A percentile compares a stretch with the other conserved stretches of the same genome.
These are phyloP conservation scores for Synanceia verrucosa DNA, from an alignment of 2,797 vertebrate species.

Conservation along the genomic window DNA sequence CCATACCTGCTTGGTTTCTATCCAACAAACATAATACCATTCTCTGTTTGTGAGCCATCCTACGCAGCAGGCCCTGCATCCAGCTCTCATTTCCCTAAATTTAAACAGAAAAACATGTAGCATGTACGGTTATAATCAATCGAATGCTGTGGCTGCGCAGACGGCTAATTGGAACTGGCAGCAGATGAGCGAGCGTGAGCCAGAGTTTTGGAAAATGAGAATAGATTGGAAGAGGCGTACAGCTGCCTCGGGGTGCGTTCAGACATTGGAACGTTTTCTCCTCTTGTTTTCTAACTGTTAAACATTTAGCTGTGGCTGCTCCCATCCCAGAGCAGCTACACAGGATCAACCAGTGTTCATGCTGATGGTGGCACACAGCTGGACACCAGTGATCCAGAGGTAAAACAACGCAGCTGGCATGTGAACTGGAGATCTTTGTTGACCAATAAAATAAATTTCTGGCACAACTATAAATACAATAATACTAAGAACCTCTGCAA, in stretches of 20 bases:
- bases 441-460: neutral
- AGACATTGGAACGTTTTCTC: constrained; percentile 42
- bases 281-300: constrained; percentile 47
- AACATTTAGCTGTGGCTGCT: constrained; percentile 19
- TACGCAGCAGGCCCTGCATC: constrained; percentile 1
- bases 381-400: neutral
- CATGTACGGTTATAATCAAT: constrained; percentile 35
- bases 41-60: constrained; percentile 23
- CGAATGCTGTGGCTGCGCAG: constrained; percentile 9
- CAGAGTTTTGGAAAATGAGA: constrained; percentile 35
- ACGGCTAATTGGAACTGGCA: constrained; percentile 52
- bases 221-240: constrained; percentile 50
- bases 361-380: neutral
- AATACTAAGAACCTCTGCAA: neutral
- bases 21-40: constrained; percentile 50
- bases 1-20: constrained; percentile 7
- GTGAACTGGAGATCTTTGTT: neutral
- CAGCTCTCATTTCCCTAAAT: constrained; percentile 33
- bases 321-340: constrained; percentile 3
- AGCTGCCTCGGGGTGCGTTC: constrained; percentile 32
- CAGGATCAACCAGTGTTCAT: neutral
- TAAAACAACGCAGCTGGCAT: neutral
- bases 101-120: constrained; percentile 33
- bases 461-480: neutral
- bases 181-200: constrained; percentile 20